These are phyloP conservation scores for Acipenser ruthenus DNA, from an alignment of 2,797 vertebrate genomes.

Conservation along the genomic window DNA sequence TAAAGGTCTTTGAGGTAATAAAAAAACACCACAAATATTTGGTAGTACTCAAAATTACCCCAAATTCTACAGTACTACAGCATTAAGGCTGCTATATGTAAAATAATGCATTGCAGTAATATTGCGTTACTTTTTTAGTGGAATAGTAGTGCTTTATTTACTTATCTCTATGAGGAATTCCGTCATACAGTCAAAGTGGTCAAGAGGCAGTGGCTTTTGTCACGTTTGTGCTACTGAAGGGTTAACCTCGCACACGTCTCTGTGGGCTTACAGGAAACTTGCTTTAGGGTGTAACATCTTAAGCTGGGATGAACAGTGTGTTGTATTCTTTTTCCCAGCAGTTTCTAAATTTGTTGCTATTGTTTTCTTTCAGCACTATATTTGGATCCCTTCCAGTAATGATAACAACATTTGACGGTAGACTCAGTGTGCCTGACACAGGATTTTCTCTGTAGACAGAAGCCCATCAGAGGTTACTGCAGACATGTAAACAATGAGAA, in stretches of 20 bases:
- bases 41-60: too few relatives aligned
- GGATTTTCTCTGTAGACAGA: slow-evolving; percentile 57
- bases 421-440: slow-evolving; percentile 56
- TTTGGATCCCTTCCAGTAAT: slow-evolving; percentile 61
- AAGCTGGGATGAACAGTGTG: slow-evolving; percentile 55
- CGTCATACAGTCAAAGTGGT: too few relatives aligned
- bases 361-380: slow-evolving; percentile 59
- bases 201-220: too few relatives aligned
- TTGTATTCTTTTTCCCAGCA: slow-evolving; percentile 65
- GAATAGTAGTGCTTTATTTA: too few relatives aligned
- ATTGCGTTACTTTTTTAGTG: too few relatives aligned
- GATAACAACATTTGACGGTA: slow-evolving; percentile 76
- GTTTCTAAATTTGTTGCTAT: slow-evolving; percentile 68
- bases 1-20: too few relatives aligned
- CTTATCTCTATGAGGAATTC: too few relatives aligned
- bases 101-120: too few relatives aligned
- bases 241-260: slow-evolving; percentile 18
- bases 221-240: neutral
- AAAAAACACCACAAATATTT: too few relatives aligned
- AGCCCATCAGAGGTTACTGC: slow-evolving; percentile 55
- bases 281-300: slow-evolving; percentile 56
- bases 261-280: slow-evolving; percentile 57
- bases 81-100: too few relatives aligned
- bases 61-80: too few relatives aligned
- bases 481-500: slow-evolving; percentile 36